phyloP scores from a whole-genome alignment of 2,113 vertebrate genomes.

The Ariopsis seemanni region DNA sequence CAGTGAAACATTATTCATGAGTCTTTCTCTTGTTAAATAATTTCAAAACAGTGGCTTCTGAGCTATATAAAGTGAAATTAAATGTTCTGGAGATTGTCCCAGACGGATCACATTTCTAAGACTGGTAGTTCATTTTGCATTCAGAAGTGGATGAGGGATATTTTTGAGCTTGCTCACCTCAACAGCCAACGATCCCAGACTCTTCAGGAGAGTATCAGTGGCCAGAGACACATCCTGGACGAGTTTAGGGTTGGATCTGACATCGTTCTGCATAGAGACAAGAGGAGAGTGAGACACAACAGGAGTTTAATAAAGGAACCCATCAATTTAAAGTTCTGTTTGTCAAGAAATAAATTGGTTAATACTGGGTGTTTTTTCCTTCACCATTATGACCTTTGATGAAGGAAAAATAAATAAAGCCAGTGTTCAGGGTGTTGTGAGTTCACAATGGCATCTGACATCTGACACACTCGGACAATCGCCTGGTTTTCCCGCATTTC shows the following conservation, averaged over 20 bases:
- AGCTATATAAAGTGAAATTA: background rate
- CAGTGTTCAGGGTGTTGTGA: slow-evolving; percentile 15
- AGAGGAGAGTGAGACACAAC: slow-evolving; percentile 21
- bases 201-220: slow-evolving; percentile 76
- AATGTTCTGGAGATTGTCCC: background rate
- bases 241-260: slow-evolving; percentile 76
- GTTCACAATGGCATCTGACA: background rate
- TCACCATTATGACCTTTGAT: background rate
- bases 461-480: background rate
- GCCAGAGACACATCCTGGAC: slow-evolving; percentile 79
- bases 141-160: slow-evolving; percentile 13
- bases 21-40: background rate
- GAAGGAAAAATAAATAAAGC: slow-evolving; percentile 27
- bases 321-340: background rate
- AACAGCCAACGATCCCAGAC: slow-evolving; percentile 74
- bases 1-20: background rate
- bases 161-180: slow-evolving; percentile 74
- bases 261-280: slow-evolving; percentile 69
- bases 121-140: background rate
- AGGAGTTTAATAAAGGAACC: background rate
- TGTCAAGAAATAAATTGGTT: slow-evolving; percentile 10
- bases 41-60: background rate
- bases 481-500: slow-evolving; percentile 6
- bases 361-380: background rate
- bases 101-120: background rate